Conservation (phyloP, 2,113 vertebrate species). For the Corythaeola cristata region DNA sequence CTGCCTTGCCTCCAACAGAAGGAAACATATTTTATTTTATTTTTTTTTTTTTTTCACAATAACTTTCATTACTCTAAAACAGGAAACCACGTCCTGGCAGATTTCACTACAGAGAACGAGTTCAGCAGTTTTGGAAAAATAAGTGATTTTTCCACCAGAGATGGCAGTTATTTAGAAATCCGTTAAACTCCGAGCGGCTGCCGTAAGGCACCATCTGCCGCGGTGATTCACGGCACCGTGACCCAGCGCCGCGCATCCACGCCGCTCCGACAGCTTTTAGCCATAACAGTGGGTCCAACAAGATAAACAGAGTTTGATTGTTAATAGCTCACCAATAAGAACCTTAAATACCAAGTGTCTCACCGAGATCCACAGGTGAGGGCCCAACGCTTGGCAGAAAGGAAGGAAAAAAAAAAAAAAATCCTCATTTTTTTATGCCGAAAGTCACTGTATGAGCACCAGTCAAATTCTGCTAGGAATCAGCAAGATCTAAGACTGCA, state of each 20-base stretch:
- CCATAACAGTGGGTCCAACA: neutral
- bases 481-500: neutral
- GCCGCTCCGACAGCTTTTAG: neutral
- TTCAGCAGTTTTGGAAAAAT: neutral
- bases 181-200: neutral
- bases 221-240: neutral
- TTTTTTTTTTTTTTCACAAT: fast-evolving
- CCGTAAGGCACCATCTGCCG: neutral
- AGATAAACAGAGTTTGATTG: neutral
- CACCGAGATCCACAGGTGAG: neutral
- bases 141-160: neutral
- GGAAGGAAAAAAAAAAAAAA: neutral
- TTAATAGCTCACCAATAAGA: neutral
- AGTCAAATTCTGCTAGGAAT: neutral
- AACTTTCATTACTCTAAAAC: neutral
- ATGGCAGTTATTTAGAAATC: neutral
- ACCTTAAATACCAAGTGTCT: fast-evolving
- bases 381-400: neutral
- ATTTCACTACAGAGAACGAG: neutral
- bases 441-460: fast-evolving
- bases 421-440: fast-evolving
- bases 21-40: neutral
- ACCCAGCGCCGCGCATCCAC: neutral
- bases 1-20: neutral
- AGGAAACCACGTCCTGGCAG: neutral